Percentiles rank a stretch among this genome's conserved stretches.
Conservation (phyloP, 30 jellyfish, hydroid and myxozoan genomes). For the Hydractinia symbiolongicarpus region DNA sequence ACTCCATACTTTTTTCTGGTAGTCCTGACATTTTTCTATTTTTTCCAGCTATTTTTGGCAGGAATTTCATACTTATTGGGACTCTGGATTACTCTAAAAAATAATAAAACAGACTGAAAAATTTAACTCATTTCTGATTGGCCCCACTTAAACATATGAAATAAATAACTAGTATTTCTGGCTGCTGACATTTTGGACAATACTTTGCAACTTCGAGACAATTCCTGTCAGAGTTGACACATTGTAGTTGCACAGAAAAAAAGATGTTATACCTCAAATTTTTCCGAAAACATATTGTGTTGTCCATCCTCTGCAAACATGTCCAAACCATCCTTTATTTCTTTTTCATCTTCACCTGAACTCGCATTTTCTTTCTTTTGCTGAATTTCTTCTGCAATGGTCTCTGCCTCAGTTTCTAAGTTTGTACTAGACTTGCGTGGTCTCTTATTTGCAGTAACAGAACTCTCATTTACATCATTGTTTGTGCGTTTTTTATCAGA, state of each 20-base stretch:
- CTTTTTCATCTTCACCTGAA: slow-evolving; percentile 15
- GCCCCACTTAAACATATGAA: not conserved
- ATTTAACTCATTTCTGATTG: too few species aligned
- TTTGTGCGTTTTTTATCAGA: slow-evolving; percentile 2
- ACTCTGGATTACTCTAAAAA: too few species aligned
- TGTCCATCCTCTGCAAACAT: slow-evolving; percentile 92
- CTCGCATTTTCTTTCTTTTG: slow-evolving; percentile 4
- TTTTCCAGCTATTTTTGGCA: too few species aligned
- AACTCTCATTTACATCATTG: not conserved
- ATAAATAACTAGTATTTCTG: not conserved
- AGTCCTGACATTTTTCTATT: too few species aligned
- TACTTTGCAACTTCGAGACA: not conserved
- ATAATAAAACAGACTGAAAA: too few species aligned
- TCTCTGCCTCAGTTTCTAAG: slow-evolving; percentile 1
- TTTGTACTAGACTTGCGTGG: not conserved
- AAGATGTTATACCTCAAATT: slow-evolving; percentile 65
- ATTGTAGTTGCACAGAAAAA: not conserved
- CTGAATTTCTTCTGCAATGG: slow-evolving; percentile 13
- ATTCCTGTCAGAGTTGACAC: not conserved
- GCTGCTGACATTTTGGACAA: not conserved
- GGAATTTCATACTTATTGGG: too few species aligned
- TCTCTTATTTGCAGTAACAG: not conserved
- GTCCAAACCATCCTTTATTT: slow-evolving; percentile 50
- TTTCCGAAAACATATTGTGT: slow-evolving; percentile 84
- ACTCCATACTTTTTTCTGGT: too few species aligned